Conservation (phyloP, 2,888 invertebrate genomes). For the Megastigmus dorsalis region DNA sequence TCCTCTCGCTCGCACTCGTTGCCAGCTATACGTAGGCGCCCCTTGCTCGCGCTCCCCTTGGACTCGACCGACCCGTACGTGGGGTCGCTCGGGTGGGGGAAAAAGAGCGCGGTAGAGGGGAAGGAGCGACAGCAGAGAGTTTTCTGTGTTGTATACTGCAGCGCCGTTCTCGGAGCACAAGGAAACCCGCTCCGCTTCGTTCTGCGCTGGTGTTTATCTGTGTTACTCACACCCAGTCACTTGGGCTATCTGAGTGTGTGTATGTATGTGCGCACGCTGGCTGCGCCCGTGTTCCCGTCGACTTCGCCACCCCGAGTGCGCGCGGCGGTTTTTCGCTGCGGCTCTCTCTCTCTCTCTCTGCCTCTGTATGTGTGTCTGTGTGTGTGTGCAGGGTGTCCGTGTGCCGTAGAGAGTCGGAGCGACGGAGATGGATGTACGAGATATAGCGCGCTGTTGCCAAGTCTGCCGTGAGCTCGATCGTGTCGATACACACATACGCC, state of each 20-base stretch:
- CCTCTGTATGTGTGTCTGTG: not conserved
- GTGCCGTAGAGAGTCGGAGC: conserved; percentile 51
- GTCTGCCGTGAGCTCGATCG: conserved; percentile 47
- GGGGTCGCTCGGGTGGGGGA: conserved; percentile 40
- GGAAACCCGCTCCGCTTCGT: conserved; percentile 34
- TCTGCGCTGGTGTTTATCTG: not conserved
- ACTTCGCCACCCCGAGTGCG: conserved; percentile 9
- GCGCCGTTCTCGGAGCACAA: conserved; percentile 67
- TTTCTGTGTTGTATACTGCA: conserved; percentile 58
- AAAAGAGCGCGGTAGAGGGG: conserved; percentile 43
- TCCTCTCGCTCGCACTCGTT: conserved; percentile 13
- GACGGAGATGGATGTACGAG: conserved; percentile 46
- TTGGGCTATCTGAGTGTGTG: conserved; percentile 63
- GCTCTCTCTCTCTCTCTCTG: too few relatives aligned
- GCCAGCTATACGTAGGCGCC: not conserved
- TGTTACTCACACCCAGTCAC: conserved; percentile 27
- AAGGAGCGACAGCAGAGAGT: conserved; percentile 42
- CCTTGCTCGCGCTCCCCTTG: conserved; percentile 57
- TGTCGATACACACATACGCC: conserved; percentile 50
- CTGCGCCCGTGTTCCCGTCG: not conserved
- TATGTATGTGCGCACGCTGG: conserved; percentile 58
- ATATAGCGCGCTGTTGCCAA: conserved; percentile 69
- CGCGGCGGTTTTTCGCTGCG: not conserved
- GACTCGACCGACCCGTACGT: conserved; percentile 73
- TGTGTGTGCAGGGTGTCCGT: not conserved